phyloP scores from a whole-genome alignment of 2,113 vertebrate genomes.

The Phalacrocorax carbo region DNA sequence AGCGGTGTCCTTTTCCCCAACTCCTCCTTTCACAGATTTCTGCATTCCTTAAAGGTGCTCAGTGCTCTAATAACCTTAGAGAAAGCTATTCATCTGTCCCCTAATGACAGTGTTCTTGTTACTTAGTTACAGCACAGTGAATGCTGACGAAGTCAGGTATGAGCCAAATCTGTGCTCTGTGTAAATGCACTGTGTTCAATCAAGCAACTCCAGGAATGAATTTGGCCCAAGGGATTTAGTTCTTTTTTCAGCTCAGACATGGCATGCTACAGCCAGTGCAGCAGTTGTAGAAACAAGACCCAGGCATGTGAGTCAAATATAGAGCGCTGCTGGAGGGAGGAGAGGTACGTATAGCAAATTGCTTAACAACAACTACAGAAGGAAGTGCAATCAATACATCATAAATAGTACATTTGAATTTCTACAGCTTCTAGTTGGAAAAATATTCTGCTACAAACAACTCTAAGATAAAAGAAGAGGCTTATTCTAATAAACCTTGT shows the following conservation, averaged over 20 bases:
- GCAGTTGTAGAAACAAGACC: constrained; percentile 10
- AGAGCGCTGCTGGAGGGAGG: constrained; percentile 1
- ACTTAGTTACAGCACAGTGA: constrained; percentile 59
- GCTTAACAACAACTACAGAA: not conserved
- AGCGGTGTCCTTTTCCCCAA: constrained; percentile 15
- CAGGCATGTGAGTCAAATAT: constrained; percentile 8
- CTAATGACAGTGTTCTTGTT: constrained; percentile 35
- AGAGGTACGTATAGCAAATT: not conserved
- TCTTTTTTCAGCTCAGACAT: constrained; percentile 9
- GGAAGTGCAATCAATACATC: not conserved
- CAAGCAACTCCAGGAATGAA: constrained; percentile 19
- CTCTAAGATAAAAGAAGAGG: not conserved
- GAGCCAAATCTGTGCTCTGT: constrained; percentile 14
- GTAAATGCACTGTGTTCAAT: constrained; percentile 3
- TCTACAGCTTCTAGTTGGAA: not conserved
- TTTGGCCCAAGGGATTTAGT: constrained; percentile 36
- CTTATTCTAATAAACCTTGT: not conserved
- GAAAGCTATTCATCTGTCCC: constrained; percentile 5
- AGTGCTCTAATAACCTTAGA: constrained; percentile 24
- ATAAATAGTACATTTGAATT: not conserved
- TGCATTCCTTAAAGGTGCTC: constrained; percentile 49
- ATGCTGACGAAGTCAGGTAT: constrained; percentile 44
- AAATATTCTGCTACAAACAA: not conserved
- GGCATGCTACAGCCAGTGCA: not conserved
- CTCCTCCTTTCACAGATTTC: constrained; percentile 41